Evolutionary conservation across 1,140 invertebrate species (phyloP).

Genomic region (Dufourea novaeangliae): DNA sequence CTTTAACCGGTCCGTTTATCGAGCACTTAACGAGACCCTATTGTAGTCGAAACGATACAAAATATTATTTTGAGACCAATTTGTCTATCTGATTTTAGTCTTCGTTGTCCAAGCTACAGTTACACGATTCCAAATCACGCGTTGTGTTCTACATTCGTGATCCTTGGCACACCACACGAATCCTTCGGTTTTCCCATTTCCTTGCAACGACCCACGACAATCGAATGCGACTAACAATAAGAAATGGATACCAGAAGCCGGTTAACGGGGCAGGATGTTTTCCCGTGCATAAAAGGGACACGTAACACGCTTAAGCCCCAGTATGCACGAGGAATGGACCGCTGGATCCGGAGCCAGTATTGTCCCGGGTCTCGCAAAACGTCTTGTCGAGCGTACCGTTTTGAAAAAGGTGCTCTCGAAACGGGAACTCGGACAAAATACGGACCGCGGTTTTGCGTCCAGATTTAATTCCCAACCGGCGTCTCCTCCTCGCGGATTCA

Average conservation of each 20-base stretch:
- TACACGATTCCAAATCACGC: background rate
- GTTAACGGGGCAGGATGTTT: constrained; percentile 15
- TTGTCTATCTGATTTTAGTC: too few relatives aligned
- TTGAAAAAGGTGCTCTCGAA: background rate
- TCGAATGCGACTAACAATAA: background rate
- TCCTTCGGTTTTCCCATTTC: constrained; percentile 3
- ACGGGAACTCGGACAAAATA: constrained; percentile 10
- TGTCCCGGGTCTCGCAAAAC: constrained; percentile 15
- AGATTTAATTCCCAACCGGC: background rate
- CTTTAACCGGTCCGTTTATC: background rate
- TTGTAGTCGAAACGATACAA: too few relatives aligned
- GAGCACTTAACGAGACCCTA: too few relatives aligned
- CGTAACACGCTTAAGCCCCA: constrained; percentile 36
- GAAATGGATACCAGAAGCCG: background rate
- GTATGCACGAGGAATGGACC: background rate
- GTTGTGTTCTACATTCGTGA: background rate
- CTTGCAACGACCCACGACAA: background rate
- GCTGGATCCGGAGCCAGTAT: constrained; percentile 3
- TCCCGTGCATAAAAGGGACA: constrained; percentile 24
- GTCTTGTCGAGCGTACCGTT: background rate
- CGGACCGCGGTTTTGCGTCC: background rate
- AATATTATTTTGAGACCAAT: too few relatives aligned
- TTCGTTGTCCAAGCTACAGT: background rate
- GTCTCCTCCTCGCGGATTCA: background rate
- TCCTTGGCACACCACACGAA: background rate